Conservation (phyloP, 2,888 invertebrate genomes). For the Hecatera dysodea region DNA sequence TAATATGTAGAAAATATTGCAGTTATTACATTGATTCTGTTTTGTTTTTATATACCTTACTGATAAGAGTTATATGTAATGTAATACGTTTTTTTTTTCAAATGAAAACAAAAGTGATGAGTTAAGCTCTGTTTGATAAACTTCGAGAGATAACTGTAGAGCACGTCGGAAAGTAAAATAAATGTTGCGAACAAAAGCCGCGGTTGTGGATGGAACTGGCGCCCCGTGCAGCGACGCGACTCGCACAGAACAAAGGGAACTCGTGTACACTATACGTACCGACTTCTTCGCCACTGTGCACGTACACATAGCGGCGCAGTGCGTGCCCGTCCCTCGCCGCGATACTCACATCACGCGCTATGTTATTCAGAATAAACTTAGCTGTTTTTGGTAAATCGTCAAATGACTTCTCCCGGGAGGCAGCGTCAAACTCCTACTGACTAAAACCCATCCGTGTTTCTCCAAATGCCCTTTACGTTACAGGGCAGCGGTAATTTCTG, state of each 20-base stretch:
- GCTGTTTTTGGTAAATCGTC: too few relatives aligned
- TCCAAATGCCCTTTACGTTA: too few relatives aligned
- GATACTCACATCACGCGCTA: background rate
- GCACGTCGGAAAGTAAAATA: background rate
- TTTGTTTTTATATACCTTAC: too few relatives aligned
- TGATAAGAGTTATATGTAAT: too few relatives aligned
- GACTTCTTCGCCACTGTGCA: background rate
- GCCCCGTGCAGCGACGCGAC: background rate
- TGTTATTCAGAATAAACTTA: background rate
- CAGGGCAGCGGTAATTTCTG: too few relatives aligned
- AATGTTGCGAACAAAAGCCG: slow-evolving; percentile 4
- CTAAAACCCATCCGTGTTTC: too few relatives aligned
- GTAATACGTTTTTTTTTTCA: too few relatives aligned
- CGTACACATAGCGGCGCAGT: background rate
- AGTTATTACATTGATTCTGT: too few relatives aligned
- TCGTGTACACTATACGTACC: background rate
- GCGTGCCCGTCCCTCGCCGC: background rate
- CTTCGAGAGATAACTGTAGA: background rate
- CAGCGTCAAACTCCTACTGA: too few relatives aligned
- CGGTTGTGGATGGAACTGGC: background rate
- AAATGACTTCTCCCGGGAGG: too few relatives aligned
- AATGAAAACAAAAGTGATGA: background rate
- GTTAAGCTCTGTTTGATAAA: background rate
- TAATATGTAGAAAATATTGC: too few relatives aligned
- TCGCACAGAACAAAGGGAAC: background rate